These are phyloP conservation scores for Parotocinclus haroldoi DNA, from an alignment of 2,797 vertebrate species.

Conservation along the genomic window DNA sequence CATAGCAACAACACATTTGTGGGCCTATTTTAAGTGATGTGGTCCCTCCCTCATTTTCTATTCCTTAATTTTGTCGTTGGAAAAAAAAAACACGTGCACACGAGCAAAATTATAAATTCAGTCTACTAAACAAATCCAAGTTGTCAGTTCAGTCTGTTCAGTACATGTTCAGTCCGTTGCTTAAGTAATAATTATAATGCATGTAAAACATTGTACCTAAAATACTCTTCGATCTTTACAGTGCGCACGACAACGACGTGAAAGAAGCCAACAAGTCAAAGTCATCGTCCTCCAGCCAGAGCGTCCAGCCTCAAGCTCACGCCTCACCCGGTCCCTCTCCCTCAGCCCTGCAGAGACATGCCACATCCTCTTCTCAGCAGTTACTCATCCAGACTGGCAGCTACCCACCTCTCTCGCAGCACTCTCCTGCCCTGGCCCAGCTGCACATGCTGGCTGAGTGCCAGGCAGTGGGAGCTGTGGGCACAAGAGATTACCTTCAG, in stretches of 20 bases:
- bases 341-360: conserved; percentile 45
- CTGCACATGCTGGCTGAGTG: conserved; percentile 74
- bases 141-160: too few relatives aligned
- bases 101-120: too few relatives aligned
- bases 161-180: too few relatives aligned
- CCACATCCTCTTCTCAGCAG: conserved; percentile 66
- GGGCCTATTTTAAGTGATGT: too few relatives aligned
- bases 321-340: conserved; percentile 59
- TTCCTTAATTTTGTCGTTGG: too few relatives aligned
- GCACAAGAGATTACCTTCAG: conserved; percentile 81
- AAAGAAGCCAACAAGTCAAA: conserved; percentile 81
- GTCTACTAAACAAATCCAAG: too few relatives aligned
- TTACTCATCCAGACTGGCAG: conserved; percentile 77
- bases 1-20: too few relatives aligned
- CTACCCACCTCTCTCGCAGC: conserved; percentile 71
- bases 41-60: too few relatives aligned
- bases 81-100: too few relatives aligned
- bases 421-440: conserved; percentile 68
- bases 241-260: conserved; percentile 81
- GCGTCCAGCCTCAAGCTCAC: conserved; percentile 62
- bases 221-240: conserved; percentile 44
- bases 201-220: too few relatives aligned
- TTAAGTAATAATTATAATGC: too few relatives aligned
- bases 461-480: conserved; percentile 76
- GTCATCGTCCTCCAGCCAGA: conserved; percentile 66